Conservation (phyloP, 2,888 invertebrate species). For the Acholoe squamosa region DNA sequence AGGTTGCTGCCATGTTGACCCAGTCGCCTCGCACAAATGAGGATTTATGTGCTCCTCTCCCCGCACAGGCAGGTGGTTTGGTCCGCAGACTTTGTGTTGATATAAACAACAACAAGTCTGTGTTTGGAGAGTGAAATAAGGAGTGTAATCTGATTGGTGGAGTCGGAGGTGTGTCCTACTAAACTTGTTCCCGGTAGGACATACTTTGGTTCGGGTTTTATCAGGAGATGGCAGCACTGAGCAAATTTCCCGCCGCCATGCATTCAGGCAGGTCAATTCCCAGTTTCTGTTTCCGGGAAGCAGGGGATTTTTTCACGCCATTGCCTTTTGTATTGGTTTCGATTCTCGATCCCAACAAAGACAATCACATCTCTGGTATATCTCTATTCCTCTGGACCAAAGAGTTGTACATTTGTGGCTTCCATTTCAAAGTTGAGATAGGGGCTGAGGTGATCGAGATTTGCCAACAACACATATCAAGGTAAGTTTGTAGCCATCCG, state of each 20-base stretch:
- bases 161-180: slow-evolving; percentile 26
- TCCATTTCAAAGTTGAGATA: too few relatives aligned
- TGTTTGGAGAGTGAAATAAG: neutral
- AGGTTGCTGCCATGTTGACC: slow-evolving; percentile 60
- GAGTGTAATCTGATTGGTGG: neutral
- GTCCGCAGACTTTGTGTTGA: neutral
- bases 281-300: too few relatives aligned
- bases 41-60: neutral
- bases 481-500: too few relatives aligned
- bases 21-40: neutral
- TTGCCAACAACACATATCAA: too few relatives aligned
- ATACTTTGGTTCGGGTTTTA: neutral
- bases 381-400: too few relatives aligned
- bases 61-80: neutral
- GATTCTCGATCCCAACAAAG: too few relatives aligned
- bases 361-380: too few relatives aligned
- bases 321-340: too few relatives aligned
- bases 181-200: neutral
- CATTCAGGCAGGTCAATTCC: too few relatives aligned
- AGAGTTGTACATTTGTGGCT: too few relatives aligned
- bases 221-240: neutral
- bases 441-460: too few relatives aligned
- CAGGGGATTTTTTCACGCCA: too few relatives aligned
- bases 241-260: neutral
- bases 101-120: neutral